phyloP scores from a whole-genome alignment of 2,113 vertebrate species.

The Zosterops borbonicus region DNA sequence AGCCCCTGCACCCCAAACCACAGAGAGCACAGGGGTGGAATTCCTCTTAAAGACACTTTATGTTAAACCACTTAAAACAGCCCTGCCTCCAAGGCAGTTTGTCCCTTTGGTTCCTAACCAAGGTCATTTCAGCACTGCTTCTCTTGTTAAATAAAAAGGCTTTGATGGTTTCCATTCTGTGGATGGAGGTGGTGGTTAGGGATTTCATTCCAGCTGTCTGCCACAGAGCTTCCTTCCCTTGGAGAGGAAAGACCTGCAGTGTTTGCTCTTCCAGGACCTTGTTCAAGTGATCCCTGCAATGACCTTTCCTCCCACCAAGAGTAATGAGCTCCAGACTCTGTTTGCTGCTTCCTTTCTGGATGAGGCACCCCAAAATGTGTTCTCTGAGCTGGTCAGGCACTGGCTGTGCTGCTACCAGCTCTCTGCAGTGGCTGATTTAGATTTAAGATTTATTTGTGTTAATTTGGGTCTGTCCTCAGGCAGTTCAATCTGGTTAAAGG shows the following conservation, averaged over 20 bases:
- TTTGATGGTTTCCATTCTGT: background rate
- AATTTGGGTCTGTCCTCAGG: background rate
- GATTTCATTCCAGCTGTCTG: background rate
- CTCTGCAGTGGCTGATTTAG: background rate
- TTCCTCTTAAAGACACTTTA: background rate
- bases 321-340: background rate
- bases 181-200: background rate
- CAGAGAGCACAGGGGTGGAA: background rate
- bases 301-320: background rate
- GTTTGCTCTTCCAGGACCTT: conserved; percentile 7
- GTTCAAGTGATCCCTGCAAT: background rate
- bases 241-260: background rate
- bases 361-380: background rate
- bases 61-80: background rate
- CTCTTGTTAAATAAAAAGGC: background rate
- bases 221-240: background rate
- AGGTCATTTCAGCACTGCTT: background rate
- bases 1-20: background rate
- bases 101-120: background rate
- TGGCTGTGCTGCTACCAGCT: background rate
- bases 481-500: background rate
- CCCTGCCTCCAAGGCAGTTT: background rate
- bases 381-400: background rate
- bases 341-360: background rate
- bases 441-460: background rate